phyloP scores from a whole-genome alignment of 2,797 vertebrate genomes.

The Sebastes kiyomatsui region DNA sequence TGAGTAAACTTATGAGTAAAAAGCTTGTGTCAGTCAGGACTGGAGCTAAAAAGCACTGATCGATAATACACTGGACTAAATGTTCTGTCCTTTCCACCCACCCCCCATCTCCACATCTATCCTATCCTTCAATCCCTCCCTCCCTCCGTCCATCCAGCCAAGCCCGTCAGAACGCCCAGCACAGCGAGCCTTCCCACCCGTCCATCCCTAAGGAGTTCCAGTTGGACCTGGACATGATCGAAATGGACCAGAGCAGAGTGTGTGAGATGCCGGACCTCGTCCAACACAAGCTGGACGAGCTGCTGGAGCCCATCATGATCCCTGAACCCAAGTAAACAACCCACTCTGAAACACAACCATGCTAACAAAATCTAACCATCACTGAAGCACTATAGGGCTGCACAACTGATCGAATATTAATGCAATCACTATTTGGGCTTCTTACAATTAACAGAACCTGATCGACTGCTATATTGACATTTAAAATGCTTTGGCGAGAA shows the following conservation, averaged over 20 bases:
- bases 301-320: conserved; percentile 95
- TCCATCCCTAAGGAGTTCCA: conserved; percentile 94
- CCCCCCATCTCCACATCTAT: neutral
- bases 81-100: neutral
- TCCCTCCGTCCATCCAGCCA: conserved; percentile 81
- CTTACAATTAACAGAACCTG: too few relatives aligned
- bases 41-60: conserved; percentile 44
- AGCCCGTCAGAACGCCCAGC: conserved; percentile 90
- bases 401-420: too few relatives aligned
- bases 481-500: too few relatives aligned
- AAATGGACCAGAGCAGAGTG: conserved; percentile 90
- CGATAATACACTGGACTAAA: conserved; percentile 4
- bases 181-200: conserved; percentile 83
- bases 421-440: too few relatives aligned
- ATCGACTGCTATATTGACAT: too few relatives aligned
- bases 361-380: neutral
- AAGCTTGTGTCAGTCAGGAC: conserved; percentile 7
- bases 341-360: neutral
- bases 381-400: neutral
- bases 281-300: conserved; percentile 96
- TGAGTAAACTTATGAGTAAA: neutral
- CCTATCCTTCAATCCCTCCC: neutral
- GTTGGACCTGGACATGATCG: conserved; percentile 97
- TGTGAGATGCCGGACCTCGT: conserved; percentile 96
- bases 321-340: conserved; percentile 91